Conservation (phyloP, 2,797 vertebrate genomes). For the Alouatta caraya region DNA sequence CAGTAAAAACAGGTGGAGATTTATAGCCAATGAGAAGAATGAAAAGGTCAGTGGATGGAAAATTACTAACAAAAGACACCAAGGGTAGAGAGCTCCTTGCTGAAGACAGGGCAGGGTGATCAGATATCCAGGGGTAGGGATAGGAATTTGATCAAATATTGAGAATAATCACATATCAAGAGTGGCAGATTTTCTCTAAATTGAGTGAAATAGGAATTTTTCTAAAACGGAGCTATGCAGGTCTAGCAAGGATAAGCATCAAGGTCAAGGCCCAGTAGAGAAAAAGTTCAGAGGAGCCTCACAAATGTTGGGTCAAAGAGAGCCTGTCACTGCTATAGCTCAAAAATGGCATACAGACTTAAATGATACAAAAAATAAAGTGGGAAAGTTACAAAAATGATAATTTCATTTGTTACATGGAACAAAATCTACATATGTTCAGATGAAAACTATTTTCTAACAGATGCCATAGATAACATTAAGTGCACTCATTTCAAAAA, state of each 20-base stretch:
- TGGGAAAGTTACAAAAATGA: background rate
- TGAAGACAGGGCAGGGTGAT: background rate
- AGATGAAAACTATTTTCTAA: background rate
- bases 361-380: background rate
- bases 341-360: background rate
- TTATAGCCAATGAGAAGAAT: background rate
- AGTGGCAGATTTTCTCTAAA: background rate
- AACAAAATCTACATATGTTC: background rate
- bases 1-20: background rate
- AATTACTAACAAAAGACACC: background rate
- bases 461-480: background rate
- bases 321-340: background rate
- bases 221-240: background rate
- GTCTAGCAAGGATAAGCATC: background rate
- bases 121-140: background rate
- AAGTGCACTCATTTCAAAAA: background rate
- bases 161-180: background rate
- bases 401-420: background rate
- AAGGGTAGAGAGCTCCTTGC: background rate
- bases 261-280: background rate
- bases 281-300: background rate
- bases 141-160: background rate
- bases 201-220: background rate
- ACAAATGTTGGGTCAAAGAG: background rate
- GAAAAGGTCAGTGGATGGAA: background rate